These are phyloP conservation scores for Tyrannus savana DNA, from an alignment of 2,113 vertebrate species.

Conservation along the genomic window DNA sequence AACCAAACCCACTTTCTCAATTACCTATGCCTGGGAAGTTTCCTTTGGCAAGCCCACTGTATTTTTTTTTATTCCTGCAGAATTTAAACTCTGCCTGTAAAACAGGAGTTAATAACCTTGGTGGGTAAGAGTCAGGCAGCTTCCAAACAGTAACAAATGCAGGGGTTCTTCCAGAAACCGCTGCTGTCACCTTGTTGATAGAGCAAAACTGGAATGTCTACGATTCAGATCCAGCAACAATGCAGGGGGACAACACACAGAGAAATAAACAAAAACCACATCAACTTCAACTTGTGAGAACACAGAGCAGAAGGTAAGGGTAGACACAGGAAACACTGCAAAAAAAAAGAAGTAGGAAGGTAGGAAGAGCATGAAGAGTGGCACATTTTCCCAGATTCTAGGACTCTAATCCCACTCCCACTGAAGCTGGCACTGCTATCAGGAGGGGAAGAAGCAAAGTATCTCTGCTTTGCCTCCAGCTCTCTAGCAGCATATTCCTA, in stretches of 20 bases:
- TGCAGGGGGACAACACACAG: fast-evolving
- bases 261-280: background rate
- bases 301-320: background rate
- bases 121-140: background rate
- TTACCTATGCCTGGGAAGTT: background rate
- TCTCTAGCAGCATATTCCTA: background rate
- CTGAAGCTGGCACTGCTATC: background rate
- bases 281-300: background rate
- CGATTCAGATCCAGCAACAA: background rate
- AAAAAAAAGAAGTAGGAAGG: background rate
- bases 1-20: background rate
- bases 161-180: background rate
- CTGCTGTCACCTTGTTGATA: background rate
- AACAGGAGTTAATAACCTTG: background rate
- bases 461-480: background rate
- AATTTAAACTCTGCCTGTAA: background rate
- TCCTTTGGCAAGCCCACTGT: background rate
- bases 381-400: background rate
- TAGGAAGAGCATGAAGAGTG: background rate
- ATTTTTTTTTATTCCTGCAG: background rate
- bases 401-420: background rate
- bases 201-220: background rate
- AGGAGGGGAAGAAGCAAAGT: background rate
- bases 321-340: background rate
- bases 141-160: background rate